Evolutionary conservation across 2,888 invertebrate genomes (phyloP), one percentile per base, ranked within the genome.

Genomic region (Augochlorella aurata): DNA sequence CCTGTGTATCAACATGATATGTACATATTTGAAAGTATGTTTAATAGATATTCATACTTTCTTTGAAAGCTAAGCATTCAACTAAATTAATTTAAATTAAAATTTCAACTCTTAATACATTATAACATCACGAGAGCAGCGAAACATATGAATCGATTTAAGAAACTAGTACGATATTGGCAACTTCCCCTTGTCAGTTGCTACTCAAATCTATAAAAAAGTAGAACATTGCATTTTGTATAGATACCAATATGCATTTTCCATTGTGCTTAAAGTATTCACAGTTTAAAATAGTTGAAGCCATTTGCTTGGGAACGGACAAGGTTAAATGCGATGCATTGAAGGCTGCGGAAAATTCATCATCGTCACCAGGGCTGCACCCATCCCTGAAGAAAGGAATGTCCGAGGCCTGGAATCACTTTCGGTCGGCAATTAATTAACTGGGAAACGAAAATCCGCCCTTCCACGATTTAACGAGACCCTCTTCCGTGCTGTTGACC

Each of bases 361-460:
- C 74, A 44, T 21, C 50, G 49, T 74, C 21, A 50, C 29, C n/a
- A n/a, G 38, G 38, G n/a, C 29, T 49, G 47, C 47, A 29, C n/a
- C 47, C 18, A 10, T 2, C 47, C 12, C 47, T 44, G 12, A 21
- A 49, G 38, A 52, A 73, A 71, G n/a, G 61, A 58, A 68, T 52
- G 45, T 49, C 38, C 66, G 10, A 54, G 65, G 58, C 49, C 16
- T 18, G 65, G 50, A 67, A 71, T 79, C 71, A 54, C 66, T 71
- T 71, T 61, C 66, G 29, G 21, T 61, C 45, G 52, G 75, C 78
- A 81, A 87, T 85, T 86, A 86, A 87, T 88, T 87, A 83, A 84
- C 81, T 78, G 65, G 21, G 77, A 29, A 61, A 67, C 74, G 65
- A 73, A 29, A 61, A 79, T 70, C 29, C 68, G 38, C 49, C 54